phyloP scores from a whole-genome alignment of 1,140 invertebrate genomes.

The Nasonia giraulti region DNA sequence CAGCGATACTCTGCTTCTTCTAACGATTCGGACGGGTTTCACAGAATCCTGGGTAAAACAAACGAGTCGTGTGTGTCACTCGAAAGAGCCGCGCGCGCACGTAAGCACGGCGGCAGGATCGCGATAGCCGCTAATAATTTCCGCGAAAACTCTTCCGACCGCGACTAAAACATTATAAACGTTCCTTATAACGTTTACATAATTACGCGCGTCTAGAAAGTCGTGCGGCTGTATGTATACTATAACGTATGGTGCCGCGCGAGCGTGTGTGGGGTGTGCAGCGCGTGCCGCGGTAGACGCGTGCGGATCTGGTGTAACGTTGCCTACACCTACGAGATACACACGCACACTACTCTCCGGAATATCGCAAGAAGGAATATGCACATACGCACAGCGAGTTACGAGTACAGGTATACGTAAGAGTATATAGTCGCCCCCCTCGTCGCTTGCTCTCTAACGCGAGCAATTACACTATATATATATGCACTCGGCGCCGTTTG shows the following conservation, averaged over 20 bases:
- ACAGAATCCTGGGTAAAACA: no score
- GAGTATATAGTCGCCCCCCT: background rate
- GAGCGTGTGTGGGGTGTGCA: background rate
- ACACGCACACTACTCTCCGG: background rate
- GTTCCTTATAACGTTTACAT: conserved; percentile 18
- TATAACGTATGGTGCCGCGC: no score
- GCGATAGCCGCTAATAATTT: conserved; percentile 9
- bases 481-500: conserved; percentile 17
- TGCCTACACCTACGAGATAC: background rate
- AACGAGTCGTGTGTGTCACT: background rate
- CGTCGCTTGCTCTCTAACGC: background rate
- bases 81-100: background rate
- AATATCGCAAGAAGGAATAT: background rate
- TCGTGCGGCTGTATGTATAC: background rate
- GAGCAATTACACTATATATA: conserved; percentile 11
- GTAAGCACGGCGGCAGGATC: background rate
- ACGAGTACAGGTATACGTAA: background rate
- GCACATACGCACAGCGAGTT: no score
- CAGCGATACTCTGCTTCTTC: no score
- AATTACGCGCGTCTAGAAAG: conserved; percentile 17
- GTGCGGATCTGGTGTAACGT: no score
- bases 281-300: background rate
- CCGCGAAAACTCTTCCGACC: background rate
- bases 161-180: conserved; percentile 16
- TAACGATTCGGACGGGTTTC: no score